Evolutionary conservation across 2,888 invertebrate species (phyloP).

Genomic region (Smittia sp.): DNA sequence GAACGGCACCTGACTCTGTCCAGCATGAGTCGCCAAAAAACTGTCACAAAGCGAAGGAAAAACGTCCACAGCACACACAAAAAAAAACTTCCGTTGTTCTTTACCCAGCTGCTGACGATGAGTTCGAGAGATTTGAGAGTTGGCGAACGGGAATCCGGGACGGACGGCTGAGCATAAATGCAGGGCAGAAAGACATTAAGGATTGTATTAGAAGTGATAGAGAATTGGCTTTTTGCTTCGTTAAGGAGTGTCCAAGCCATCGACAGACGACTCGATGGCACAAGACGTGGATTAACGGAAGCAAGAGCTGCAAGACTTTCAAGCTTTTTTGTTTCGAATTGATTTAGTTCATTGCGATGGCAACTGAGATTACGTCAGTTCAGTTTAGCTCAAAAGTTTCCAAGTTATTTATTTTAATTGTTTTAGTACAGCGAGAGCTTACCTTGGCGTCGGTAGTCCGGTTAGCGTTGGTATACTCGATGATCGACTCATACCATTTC

Average conservation of each 20-base stretch:
- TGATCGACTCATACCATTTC: conserved; percentile 77
- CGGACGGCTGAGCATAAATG: conserved; percentile 31
- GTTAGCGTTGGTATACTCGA: conserved; percentile 83
- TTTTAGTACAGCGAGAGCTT: conserved; percentile 44
- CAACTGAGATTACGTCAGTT: too few species aligned
- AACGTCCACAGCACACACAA: neutral
- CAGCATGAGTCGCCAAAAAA: too few species aligned
- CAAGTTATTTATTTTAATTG: neutral
- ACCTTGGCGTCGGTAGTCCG: conserved; percentile 52
- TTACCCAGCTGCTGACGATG: conserved; percentile 39
- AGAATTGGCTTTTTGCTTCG: too few species aligned
- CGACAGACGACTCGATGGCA: too few species aligned
- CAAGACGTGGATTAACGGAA: too few species aligned
- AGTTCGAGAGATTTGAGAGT: conserved; percentile 41
- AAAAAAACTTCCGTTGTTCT: neutral
- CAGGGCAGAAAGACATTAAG: neutral
- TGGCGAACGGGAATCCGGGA: conserved; percentile 54
- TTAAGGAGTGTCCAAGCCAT: too few species aligned
- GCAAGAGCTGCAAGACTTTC: too few species aligned
- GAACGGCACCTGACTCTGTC: too few species aligned
- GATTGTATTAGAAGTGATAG: too few species aligned
- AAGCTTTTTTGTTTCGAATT: too few species aligned
- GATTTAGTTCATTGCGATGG: neutral
- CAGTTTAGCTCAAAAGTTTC: too few species aligned
- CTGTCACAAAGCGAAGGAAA: too few species aligned